Evolutionary conservation across 2,797 vertebrate genomes (phyloP), one percentile per base, ranked within the genome.

Genomic region (Toxotes lorentzi): DNA sequence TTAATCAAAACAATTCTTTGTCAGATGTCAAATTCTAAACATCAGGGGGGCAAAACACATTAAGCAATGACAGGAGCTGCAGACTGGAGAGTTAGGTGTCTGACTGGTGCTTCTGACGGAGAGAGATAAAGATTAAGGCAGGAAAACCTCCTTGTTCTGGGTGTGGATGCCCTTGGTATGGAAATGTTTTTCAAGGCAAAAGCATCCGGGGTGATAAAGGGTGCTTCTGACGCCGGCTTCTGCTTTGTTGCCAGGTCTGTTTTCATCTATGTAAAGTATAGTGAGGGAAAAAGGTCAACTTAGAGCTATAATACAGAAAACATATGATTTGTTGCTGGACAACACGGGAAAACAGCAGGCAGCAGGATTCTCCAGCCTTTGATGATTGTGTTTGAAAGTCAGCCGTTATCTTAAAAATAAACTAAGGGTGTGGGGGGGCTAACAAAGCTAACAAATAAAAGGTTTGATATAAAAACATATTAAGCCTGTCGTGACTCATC

Each of bases 11-110:
- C 81, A 75, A 63, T 79, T 79, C 66, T 68, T 73, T 89, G 79
- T 83, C 80, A 89, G 73, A 83, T 71, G 73, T 87, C 72, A 92
- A 89, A 82, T 84, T 88, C 71, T 77, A 84, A 81, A 87, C 40
- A 68, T 77, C 57, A 71, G 69, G 5, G 30, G 83, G 63, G 58
- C 50, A 89, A 81, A 87, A 86, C 66, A 73, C 87, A 70, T 75
- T 78, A 74, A 76, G 73, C 51, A 63, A 27, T 38, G 80, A 83
- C 79, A 76, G 58, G 78, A 68, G 57, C 72, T 41, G 50, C 71
- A 72, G 69, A 79, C 57, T 58, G 57, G 70, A 86, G 83, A 90
- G 87, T 85, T 67, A 70, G 60, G 68, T 50, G 75, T 78, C 66
- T 67, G 67, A 47, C 81, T 73, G 69, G 43, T 53, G 83, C 79